phyloP scores from a whole-genome alignment of 2,888 invertebrate genomes.

The Melanostoma mellinum region DNA sequence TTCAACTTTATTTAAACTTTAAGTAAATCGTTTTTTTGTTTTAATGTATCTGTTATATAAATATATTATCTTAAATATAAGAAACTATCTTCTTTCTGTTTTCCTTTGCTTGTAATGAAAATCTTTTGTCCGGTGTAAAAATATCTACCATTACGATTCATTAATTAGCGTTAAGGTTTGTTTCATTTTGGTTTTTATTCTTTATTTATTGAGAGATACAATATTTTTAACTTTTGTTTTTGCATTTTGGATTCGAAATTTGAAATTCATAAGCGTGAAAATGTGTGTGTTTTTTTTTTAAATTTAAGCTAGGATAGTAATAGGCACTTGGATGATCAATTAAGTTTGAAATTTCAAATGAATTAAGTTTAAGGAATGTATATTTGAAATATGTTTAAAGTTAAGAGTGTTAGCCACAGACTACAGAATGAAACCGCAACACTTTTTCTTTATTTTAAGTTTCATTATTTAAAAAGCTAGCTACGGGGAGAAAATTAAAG shows the following conservation, averaged over 20 bases:
- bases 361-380: constrained; percentile 19
- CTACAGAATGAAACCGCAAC: constrained; percentile 60
- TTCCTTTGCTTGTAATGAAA: constrained; percentile 40
- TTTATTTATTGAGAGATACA: constrained; percentile 4
- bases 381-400: constrained; percentile 36
- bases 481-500: constrained; percentile 19
- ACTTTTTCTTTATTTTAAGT: constrained; percentile 24
- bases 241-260: constrained; percentile 27
- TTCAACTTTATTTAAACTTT: constrained; percentile 9
- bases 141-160: constrained; percentile 50
- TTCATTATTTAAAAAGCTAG: constrained; percentile 51
- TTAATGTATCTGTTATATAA: constrained; percentile 5
- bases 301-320: constrained; percentile 63
- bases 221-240: constrained; percentile 9
- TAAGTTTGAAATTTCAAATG: constrained; percentile 13
- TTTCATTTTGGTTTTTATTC: constrained; percentile 17
- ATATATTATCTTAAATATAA: constrained; percentile 35
- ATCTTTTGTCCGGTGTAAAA: constrained; percentile 56
- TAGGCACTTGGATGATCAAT: constrained; percentile 67
- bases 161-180: constrained; percentile 23
- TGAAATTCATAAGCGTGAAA: constrained; percentile 32
- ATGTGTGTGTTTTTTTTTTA: constrained; percentile 4
- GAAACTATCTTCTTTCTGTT: constrained; percentile 21
- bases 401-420: constrained; percentile 32
- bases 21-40: constrained; percentile 16